Conservation (phyloP, 2,888 invertebrate genomes). For the Dioctria rufipes region DNA sequence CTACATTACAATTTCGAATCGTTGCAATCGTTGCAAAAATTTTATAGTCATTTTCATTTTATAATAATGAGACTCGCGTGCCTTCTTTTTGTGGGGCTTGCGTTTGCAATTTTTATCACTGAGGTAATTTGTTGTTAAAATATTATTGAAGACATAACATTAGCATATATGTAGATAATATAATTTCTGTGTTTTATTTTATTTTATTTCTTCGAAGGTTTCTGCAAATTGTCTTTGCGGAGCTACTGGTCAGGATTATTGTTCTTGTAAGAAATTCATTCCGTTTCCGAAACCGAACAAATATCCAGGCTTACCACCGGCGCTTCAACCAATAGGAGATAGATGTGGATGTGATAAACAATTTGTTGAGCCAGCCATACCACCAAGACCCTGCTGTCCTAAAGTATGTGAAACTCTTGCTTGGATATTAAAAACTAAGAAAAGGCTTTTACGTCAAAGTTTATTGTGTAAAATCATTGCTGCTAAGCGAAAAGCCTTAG, state of each 20-base stretch:
- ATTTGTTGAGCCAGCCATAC: conserved; percentile 68
- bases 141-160: neutral
- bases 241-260: conserved; percentile 66
- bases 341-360: conserved; percentile 69
- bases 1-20: neutral
- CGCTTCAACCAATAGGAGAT: conserved; percentile 67
- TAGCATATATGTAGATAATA: no score
- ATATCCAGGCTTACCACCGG: conserved; percentile 60
- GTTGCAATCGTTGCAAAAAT: neutral
- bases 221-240: conserved; percentile 67
- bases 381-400: conserved; percentile 63
- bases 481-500: conserved; percentile 14
- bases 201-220: conserved; percentile 60
- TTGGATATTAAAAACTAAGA: conserved; percentile 65
- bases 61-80: conserved; percentile 11
- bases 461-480: conserved; percentile 60
- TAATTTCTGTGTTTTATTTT: neutral
- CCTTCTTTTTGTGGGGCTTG: conserved; percentile 14
- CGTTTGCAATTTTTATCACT: conserved; percentile 9
- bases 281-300: conserved; percentile 58
- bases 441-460: conserved; percentile 64
- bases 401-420: conserved; percentile 68
- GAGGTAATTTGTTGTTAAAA: conserved; percentile 8
- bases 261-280: conserved; percentile 58
- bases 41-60: neutral